Evolutionary conservation across 2,888 invertebrate genomes (phyloP).

Genomic region (Lamproptera curius): DNA sequence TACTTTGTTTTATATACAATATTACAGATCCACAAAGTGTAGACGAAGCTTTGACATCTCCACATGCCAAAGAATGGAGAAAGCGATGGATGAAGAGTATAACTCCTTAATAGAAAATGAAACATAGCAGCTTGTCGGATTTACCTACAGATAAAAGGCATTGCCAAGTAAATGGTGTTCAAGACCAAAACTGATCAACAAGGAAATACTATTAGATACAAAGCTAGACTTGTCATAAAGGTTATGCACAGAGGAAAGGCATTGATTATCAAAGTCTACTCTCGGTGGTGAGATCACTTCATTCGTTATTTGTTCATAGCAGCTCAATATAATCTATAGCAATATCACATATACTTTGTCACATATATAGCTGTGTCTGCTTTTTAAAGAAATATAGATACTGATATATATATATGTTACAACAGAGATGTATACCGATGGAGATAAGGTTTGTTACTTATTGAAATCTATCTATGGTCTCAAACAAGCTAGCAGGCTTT

Average conservation of each 20-base stretch:
- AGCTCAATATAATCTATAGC: conserved; percentile 15
- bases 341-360: conserved; percentile 27
- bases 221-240: conserved; percentile 29
- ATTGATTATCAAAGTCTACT: conserved; percentile 25
- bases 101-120: conserved; percentile 21
- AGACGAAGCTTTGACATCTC: conserved; percentile 1
- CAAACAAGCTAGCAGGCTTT: conserved; percentile 19
- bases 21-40: conserved; percentile 7
- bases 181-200: conserved; percentile 25
- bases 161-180: conserved; percentile 26
- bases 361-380: conserved; percentile 27
- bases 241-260: conserved; percentile 24
- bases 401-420: conserved; percentile 25
- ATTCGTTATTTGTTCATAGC: conserved; percentile 22
- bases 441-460: conserved; percentile 25
- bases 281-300: conserved; percentile 29
- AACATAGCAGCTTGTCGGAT: conserved; percentile 20
- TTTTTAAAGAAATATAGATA: conserved; percentile 27
- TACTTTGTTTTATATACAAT: not conserved
- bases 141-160: conserved; percentile 19
- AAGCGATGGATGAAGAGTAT: conserved; percentile 22
- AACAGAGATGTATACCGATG: conserved; percentile 20
- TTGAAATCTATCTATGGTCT: conserved; percentile 26
- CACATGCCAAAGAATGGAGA: conserved; percentile 18
- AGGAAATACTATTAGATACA: conserved; percentile 22